Base-by-base conservation (phyloP, 2,113 vertebrate genomes). In the Nymphicus hollandicus region DNA sequence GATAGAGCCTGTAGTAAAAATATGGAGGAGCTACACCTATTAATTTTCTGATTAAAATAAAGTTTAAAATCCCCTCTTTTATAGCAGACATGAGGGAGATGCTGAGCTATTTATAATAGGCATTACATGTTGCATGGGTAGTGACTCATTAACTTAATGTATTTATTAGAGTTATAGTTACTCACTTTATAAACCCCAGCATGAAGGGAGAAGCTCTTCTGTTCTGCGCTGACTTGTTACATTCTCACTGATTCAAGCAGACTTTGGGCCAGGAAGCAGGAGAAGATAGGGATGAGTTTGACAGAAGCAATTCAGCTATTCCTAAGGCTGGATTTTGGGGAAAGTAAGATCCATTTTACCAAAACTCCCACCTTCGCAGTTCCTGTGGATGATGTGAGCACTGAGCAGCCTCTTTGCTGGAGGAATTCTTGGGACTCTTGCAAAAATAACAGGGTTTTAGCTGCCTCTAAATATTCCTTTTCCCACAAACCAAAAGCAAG, bases 1-100 rank as follows among this genome's bases (percentile, higher is more conserved):
- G 35, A 10, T 15, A 52, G 24, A 94, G 60, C 55, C 64, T 78
- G 22, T 70, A 66, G 86, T 83, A 73, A 84, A 86, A 84, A 58
- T 53, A 56, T 69, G 22, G 29, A 64, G 50, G 50, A 86, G 50
- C n/a, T 56, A 13, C 29, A 86, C 46, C 65, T 84, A 50, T 27
- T 86, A 53, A 90, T 90, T 93, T 84, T 8, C 68, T 74, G 39
- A 13, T 83, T 82, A 87, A 93, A 94, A 52, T 78, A 28, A 87
- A 52, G 7, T 28, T 11, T 10, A 44, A 63, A 33, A 8, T 11
- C 5, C 13, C 9, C 20, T 88, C 18, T 72, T 77, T 78, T 81
- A 24, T 13, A 61, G 28, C 27, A 89, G 29, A 56, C 2, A 0
- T 24, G 49, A 53, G 41, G 17, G 53, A 63, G 64, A 74, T 47